These are phyloP conservation scores for Dorcus hopei DNA, from an alignment of 2,888 invertebrate species.

Conservation along the genomic window DNA sequence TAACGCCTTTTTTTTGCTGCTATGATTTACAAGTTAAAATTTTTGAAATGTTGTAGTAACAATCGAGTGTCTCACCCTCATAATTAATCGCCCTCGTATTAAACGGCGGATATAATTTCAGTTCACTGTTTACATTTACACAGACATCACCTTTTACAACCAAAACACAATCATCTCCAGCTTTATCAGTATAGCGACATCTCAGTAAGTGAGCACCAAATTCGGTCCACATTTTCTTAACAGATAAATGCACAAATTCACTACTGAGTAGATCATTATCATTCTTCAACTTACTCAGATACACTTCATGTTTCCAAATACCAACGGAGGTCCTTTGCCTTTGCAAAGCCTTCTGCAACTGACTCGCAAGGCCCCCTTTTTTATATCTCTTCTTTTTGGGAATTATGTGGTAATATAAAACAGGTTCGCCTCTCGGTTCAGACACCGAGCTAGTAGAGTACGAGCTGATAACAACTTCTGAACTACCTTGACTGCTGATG, in stretches of 20 bases:
- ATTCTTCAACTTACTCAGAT: slow-evolving; percentile 48
- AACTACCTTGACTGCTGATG: slow-evolving; percentile 26
- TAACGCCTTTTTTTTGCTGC: too few relatives aligned
- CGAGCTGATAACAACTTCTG: slow-evolving; percentile 6
- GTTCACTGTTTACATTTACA: slow-evolving; percentile 18
- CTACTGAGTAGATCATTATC: slow-evolving; percentile 46
- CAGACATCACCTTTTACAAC: slow-evolving; percentile 26
- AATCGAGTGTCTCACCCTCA: slow-evolving; percentile 13
- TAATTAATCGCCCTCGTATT: slow-evolving; percentile 18
- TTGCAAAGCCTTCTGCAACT: slow-evolving; percentile 49
- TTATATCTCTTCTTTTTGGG: slow-evolving; percentile 45
- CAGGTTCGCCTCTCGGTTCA: neutral
- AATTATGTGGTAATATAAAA: slow-evolving; percentile 23
- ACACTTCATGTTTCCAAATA: slow-evolving; percentile 57
- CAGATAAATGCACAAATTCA: slow-evolving; percentile 24
- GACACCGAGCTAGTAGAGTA: neutral
- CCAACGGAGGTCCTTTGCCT: slow-evolving; percentile 51
- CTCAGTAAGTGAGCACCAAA: slow-evolving; percentile 33
- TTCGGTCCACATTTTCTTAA: slow-evolving; percentile 30
- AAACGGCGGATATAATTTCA: slow-evolving; percentile 35
- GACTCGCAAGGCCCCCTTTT: slow-evolving; percentile 51
- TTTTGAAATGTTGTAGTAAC: slow-evolving; percentile 28
- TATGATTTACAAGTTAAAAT: slow-evolving; percentile 8
- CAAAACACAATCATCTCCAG: slow-evolving; percentile 27
- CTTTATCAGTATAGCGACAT: slow-evolving; percentile 19